phyloP scores from a whole-genome alignment of 2,113 vertebrate genomes.

The Aphyosemion australe region DNA sequence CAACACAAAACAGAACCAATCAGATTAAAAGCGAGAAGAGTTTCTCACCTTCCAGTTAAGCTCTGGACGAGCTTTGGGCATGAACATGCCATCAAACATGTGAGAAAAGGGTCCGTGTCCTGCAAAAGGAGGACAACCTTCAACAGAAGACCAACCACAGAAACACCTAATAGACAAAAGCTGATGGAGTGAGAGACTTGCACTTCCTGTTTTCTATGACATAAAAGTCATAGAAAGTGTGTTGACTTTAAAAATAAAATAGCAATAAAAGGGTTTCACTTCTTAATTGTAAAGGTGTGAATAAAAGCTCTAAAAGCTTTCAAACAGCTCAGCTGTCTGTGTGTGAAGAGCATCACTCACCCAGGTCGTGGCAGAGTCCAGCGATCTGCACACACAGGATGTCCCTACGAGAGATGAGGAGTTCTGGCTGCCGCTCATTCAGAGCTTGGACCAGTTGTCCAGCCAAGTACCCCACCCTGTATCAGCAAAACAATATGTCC shows the following conservation, averaged over 20 bases:
- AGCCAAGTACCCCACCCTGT: constrained; percentile 86
- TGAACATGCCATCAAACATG: constrained; percentile 93
- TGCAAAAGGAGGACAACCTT: constrained; percentile 68
- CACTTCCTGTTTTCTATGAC: neutral
- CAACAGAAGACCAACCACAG: no score
- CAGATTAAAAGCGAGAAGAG: neutral
- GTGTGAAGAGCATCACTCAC: constrained; percentile 68
- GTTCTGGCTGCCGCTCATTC: constrained; percentile 85
- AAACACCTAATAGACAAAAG: no score
- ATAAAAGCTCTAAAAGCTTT: no score
- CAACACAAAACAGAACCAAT: neutral
- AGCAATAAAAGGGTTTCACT: no score
- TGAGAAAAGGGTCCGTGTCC: constrained; percentile 98
- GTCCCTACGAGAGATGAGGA: constrained; percentile 85
- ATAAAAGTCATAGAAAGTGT: neutral
- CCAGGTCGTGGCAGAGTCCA: constrained; percentile 95
- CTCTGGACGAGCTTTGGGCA: constrained; percentile 83
- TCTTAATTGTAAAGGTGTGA: no score
- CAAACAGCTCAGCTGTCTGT: neutral
- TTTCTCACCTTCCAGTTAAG: constrained; percentile 86
- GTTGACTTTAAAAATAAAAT: neutral
- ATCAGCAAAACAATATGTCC: neutral
- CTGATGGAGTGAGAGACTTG: no score
- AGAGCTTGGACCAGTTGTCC: constrained; percentile 83
- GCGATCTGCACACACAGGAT: constrained; percentile 95